Conservation (phyloP, 2,797 vertebrate genomes). For the Pteronotus mesoamericanus region DNA sequence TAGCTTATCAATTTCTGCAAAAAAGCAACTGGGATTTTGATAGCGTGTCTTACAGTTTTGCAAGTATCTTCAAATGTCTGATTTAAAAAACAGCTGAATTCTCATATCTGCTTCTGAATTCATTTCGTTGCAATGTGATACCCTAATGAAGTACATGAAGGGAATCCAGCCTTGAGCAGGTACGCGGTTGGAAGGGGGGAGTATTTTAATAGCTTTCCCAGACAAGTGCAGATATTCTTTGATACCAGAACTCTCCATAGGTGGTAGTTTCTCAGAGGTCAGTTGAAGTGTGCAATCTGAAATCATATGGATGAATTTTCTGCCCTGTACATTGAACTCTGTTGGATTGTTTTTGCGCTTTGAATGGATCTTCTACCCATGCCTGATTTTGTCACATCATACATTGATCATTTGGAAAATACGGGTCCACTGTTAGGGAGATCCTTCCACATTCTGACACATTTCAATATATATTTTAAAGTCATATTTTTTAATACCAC, state of each 20-base stretch:
- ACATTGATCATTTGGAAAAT: neutral
- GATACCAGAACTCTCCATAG: neutral
- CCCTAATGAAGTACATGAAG: neutral
- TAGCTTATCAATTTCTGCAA: neutral
- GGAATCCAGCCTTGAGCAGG: neutral
- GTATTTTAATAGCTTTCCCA: neutral
- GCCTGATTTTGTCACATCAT: neutral
- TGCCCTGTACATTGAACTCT: neutral
- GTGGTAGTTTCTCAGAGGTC: neutral
- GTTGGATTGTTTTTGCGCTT: neutral
- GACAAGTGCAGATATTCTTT: neutral
- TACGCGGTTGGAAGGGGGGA: neutral
- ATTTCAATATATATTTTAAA: slow-evolving; percentile 6
- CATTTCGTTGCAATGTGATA: neutral
- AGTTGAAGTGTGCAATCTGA: neutral
- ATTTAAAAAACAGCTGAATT: neutral
- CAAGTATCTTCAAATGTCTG: neutral
- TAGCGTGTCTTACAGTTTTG: neutral
- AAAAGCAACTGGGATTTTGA: neutral
- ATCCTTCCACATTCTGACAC: neutral
- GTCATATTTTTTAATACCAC: neutral
- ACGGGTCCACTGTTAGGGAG: neutral
- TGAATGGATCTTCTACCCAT: neutral
- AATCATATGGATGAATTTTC: neutral
- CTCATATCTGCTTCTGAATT: neutral